Evolutionary conservation across 2,888 invertebrate species (phyloP), one percentile per base, ranked within the genome.

Genomic region (Melitaea athalia): DNA sequence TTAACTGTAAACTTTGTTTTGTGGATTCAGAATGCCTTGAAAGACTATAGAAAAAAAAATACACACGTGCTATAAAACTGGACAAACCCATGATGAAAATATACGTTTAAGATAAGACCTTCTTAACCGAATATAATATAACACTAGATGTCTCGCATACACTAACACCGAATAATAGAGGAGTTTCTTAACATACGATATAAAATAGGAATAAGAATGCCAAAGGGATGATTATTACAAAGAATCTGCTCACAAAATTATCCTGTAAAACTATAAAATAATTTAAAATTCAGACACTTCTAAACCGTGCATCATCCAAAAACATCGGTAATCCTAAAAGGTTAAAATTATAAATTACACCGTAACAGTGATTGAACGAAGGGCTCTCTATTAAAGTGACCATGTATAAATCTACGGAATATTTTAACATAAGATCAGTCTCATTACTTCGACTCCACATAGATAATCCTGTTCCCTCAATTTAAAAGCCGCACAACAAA

Each of bases 401-500:
- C 53, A 55, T 55, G n/a, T 33, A 55, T 55, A 57, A 57, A 57
- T 57, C 57, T 15, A 57, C 38, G 38, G 57, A 42, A 57, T 57
- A 57, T 57, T 57, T 55, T 57, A 57, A 57, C 57, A 57, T 57
- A 57, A 57, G 57, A 57, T 57, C 57, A 15, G 15, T 42, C 57
- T 57, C 57, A 57, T 57, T 57, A 57, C 57, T 57, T 57, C 15
- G 57, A 57, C 42, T 42, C 57, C 57, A 66, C 57, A 63, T 70
- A 70, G 67, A 75, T 72, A 73, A 74, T 71, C 68, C 70, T 55
- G 59, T 77, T 82, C 83, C 85, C 84, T 86, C 85, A 85, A 89
- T 91, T 89, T 90, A 87, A 88, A 91, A 89, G 84, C 78, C 81
- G 77, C 78, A 76, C 79, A 84, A 91, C 85, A 89, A 91, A 92